These are phyloP conservation scores for Chymomyza fuscimana DNA, from an alignment of 2,888 invertebrate species.

Conservation along the genomic window DNA sequence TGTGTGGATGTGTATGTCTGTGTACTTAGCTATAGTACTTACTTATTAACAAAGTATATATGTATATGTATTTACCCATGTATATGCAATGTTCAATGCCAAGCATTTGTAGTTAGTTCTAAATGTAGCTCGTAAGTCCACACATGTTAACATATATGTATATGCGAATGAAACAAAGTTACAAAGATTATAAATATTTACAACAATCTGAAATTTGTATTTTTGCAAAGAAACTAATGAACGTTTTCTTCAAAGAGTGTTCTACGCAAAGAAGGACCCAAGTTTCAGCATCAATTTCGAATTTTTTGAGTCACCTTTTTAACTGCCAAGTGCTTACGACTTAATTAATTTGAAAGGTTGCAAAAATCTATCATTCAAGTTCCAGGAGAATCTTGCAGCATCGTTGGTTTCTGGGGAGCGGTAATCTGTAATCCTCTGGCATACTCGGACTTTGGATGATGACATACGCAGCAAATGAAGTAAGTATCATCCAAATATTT, in stretches of 20 bases:
- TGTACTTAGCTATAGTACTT: neutral
- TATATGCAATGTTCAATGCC: slow-evolving; percentile 12
- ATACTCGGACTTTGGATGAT: too few relatives aligned
- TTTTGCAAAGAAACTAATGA: neutral
- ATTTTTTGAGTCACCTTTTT: too few relatives aligned
- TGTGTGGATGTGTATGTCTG: slow-evolving; percentile 3
- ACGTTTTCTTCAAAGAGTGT: neutral
- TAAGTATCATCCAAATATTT: too few relatives aligned
- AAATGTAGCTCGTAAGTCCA: neutral
- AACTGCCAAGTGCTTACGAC: too few relatives aligned
- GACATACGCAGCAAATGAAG: too few relatives aligned
- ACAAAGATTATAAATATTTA: slow-evolving; percentile 1
- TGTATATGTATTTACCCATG: neutral
- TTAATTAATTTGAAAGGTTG: too few relatives aligned
- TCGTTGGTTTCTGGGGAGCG: too few relatives aligned
- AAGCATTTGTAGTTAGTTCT: slow-evolving; percentile 19
- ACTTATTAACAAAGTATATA: neutral
- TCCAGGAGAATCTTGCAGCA: too few relatives aligned
- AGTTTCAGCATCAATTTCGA: too few relatives aligned
- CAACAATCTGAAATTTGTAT: neutral
- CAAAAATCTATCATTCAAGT: too few relatives aligned
- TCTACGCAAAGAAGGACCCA: neutral
- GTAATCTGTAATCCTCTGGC: too few relatives aligned
- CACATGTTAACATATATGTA: slow-evolving; percentile 1
- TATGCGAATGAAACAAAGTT: neutral